Base-by-base conservation (phyloP, 1,140 invertebrate genomes). In the Bombus huntii region DNA sequence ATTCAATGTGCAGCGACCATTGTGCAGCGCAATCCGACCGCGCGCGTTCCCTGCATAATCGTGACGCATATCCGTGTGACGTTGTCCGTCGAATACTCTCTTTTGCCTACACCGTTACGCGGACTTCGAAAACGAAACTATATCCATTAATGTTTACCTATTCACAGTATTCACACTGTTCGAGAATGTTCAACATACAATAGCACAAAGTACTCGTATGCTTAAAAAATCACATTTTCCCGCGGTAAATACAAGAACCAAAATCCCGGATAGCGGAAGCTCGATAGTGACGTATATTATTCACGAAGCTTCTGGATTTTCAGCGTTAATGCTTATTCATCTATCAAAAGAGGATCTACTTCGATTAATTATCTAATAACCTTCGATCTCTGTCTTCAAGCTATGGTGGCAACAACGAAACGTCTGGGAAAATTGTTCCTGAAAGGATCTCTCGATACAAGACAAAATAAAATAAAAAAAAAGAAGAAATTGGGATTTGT, bases 21-120 rank as follows among this genome's bases (percentile, higher is more conserved):
- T n/a, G 53, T 59, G 53, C 42, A 62, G 8, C 44, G 28, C 39
- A 47, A 70, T 62, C 59, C 71, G 70, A 39, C 34, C 31, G 70
- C 57, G n/a, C 42, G 25, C 42, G 31, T 25, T 10, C 31, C 9
- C 73, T 34, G 74, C 65, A 77, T 77, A 83, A 83, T 77, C 44
- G 65, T 78, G 73, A 76, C 44, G 44, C 74, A 83, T 70, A 77
- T 78, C 81, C 13, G 34, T 62, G 31, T 73, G 73, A 68, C 39
- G 31, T 47, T 74, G 3, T 8, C n/a, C n/a, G 53, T 12, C 47
- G 37, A 42, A 37, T 13, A 53, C 39, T 62, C 71, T 37, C 22
- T 31, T 18, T 22, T 18, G 3, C 13, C 6, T 10, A 12, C 1
- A 53, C 47, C 47, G 18, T 53, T 8, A 6, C 47, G 18, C 47